A percentile compares a stretch with the other conserved stretches of the same genome.
These are phyloP conservation scores for Diplolepis rosae DNA, from an alignment of 2,888 invertebrate genomes.

Conservation along the genomic window DNA sequence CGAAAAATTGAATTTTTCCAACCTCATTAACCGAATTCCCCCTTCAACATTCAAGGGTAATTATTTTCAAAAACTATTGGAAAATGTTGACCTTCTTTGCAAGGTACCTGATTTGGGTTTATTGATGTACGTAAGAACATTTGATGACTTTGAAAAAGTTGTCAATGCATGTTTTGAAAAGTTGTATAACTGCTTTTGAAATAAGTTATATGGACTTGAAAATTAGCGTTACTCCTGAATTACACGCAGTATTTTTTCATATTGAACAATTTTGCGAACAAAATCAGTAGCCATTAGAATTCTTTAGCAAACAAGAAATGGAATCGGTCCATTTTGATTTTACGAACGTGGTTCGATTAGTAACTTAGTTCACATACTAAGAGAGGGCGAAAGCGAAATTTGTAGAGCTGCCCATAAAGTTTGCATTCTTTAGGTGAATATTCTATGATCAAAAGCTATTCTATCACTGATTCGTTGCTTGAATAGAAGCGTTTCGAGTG, in stretches of 20 bases:
- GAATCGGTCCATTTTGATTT: conserved; percentile 32
- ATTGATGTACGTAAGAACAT: conserved; percentile 29
- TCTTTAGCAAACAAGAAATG: conserved; percentile 32
- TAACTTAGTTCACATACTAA: too few species aligned
- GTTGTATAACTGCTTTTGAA: conserved; percentile 31
- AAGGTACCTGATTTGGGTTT: not conserved
- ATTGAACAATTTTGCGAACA: conserved; percentile 30
- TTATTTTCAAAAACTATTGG: conserved; percentile 25
- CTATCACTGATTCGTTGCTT: too few species aligned
- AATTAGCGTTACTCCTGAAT: conserved; percentile 8
- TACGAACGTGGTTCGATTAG: too few species aligned
- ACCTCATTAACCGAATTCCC: conserved; percentile 14
- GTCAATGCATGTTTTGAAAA: conserved; percentile 34
- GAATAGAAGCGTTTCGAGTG: too few species aligned
- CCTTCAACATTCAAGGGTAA: conserved; percentile 31
- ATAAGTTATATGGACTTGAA: conserved; percentile 1
- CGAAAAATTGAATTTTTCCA: conserved; percentile 11
- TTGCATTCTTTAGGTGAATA: too few species aligned
- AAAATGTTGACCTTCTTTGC: conserved; percentile 29
- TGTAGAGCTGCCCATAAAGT: too few species aligned
- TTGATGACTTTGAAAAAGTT: conserved; percentile 31
- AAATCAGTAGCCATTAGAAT: conserved; percentile 11
- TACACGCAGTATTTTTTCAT: conserved; percentile 32
- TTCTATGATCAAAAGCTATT: too few species aligned
- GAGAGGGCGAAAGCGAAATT: too few species aligned